A percentile compares a stretch with the other conserved stretches of the same genome.
Conservation (phyloP, 64 coral and sea anemone species). For the Porites lutea region DNA sequence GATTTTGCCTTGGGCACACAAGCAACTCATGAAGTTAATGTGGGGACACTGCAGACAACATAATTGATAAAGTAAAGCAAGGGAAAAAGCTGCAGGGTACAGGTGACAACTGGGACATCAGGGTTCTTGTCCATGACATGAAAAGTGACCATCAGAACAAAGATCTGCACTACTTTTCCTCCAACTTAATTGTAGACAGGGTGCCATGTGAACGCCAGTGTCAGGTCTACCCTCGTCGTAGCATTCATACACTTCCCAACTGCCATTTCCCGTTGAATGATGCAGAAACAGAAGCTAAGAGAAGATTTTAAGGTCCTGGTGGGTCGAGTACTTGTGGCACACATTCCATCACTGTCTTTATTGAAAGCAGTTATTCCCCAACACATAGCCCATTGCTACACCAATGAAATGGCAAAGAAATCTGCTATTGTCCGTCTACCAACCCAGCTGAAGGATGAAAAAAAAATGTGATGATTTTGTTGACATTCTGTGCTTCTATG, state of each 20-base stretch:
- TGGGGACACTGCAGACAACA: slow-evolving; percentile 37
- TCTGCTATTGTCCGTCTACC: background rate
- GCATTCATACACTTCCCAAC: slow-evolving; percentile 48
- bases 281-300: background rate
- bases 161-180: slow-evolving; percentile 44
- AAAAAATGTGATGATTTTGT: slow-evolving; percentile 51
- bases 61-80: slow-evolving; percentile 46
- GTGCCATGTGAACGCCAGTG: slow-evolving; percentile 51
- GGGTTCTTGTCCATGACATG: slow-evolving; percentile 51
- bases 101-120: slow-evolving; percentile 57
- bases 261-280: slow-evolving; percentile 7
- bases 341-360: slow-evolving; percentile 33
- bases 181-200: slow-evolving; percentile 48
- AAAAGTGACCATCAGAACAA: slow-evolving; percentile 34
- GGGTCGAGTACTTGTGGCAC: background rate
- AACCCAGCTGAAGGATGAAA: slow-evolving; percentile 21
- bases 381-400: slow-evolving; percentile 35
- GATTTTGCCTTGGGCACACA: slow-evolving; percentile 20
- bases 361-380: slow-evolving; percentile 54
- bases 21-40: slow-evolving; percentile 14
- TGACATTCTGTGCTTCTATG: slow-evolving; percentile 38
- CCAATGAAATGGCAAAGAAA: slow-evolving; percentile 34
- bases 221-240: background rate
- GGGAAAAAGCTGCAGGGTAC: slow-evolving; percentile 58
- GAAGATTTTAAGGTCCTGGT: slow-evolving; percentile 58